Percentiles rank a stretch among this genome's conserved stretches.
phyloP scores from a whole-genome alignment of 2,888 invertebrate genomes.

The Thumatha senex region DNA sequence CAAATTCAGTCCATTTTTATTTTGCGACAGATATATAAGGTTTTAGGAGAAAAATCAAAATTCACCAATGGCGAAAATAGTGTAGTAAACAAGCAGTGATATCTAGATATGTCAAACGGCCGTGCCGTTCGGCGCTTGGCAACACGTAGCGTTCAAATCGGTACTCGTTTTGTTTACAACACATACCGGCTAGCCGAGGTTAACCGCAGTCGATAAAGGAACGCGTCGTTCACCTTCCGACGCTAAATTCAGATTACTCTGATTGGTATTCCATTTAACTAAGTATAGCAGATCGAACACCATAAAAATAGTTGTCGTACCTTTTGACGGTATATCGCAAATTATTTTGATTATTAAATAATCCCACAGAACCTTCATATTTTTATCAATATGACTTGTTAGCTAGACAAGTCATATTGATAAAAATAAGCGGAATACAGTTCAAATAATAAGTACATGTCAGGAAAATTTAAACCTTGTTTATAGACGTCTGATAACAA shows the following conservation, averaged over 20 bases:
- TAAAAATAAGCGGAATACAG: slow-evolving; percentile 20
- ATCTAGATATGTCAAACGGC: slow-evolving; percentile 40
- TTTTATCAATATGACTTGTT: too few relatives aligned
- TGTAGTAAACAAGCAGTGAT: slow-evolving; percentile 51
- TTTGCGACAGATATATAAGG: too few relatives aligned
- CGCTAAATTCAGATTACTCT: slow-evolving; percentile 24
- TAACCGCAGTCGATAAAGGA: slow-evolving; percentile 43
- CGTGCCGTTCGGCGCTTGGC: slow-evolving; percentile 49
- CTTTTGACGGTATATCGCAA: too few relatives aligned
- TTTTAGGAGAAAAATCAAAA: too few relatives aligned
- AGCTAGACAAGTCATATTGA: too few relatives aligned
- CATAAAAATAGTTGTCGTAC: slow-evolving; percentile 23
- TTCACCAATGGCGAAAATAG: too few relatives aligned
- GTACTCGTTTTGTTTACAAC: slow-evolving; percentile 74
- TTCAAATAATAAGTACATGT: slow-evolving; percentile 36
- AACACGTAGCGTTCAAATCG: slow-evolving; percentile 61
- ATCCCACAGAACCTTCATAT: too few relatives aligned
- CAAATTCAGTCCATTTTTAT: too few relatives aligned
- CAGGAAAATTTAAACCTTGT: slow-evolving; percentile 52
- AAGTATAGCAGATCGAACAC: too few relatives aligned
- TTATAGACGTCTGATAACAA: slow-evolving; percentile 58
- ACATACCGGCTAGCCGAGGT: slow-evolving; percentile 47
- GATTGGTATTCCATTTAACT: too few relatives aligned
- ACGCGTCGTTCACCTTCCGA: slow-evolving; percentile 13
- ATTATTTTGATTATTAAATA: too few relatives aligned